These are phyloP conservation scores for Callaeas wilsoni DNA, from an alignment of 2,113 vertebrate genomes.

Conservation along the genomic window DNA sequence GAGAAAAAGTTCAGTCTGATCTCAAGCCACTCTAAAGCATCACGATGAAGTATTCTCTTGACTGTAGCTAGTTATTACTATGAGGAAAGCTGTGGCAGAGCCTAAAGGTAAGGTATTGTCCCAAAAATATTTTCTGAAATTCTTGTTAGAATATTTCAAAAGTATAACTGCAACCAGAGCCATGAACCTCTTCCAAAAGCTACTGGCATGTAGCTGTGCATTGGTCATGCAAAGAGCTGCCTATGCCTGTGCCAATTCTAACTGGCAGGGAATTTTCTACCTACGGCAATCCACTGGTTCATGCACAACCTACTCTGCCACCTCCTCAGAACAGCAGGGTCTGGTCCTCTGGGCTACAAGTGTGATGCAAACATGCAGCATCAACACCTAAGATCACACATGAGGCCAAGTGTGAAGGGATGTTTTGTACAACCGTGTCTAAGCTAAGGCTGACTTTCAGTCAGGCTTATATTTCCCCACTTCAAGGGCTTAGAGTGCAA, in stretches of 20 bases:
- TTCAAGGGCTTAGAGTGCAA: not conserved
- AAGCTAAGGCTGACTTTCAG: not conserved
- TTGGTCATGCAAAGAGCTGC: not conserved
- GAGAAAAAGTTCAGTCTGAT: not conserved
- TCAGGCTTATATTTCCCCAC: not conserved
- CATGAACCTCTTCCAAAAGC: not conserved
- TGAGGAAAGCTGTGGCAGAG: not conserved
- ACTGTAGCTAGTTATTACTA: not conserved
- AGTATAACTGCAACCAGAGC: not conserved
- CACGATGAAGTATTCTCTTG: not conserved
- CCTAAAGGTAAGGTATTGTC: not conserved
- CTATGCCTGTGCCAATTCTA: not conserved
- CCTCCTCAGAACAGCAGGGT: not conserved
- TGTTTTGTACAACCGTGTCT: not conserved
- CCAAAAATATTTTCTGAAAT: not conserved
- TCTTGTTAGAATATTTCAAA: not conserved
- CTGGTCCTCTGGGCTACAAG: not conserved
- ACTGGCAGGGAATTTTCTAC: not conserved
- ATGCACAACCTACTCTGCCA: not conserved
- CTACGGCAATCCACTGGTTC: fast-evolving
- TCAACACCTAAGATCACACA: not conserved
- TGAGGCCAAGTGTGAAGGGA: not conserved
- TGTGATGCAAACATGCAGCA: not conserved
- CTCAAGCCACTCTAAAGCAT: not conserved
- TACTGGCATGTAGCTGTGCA: not conserved